Conservation (phyloP, 2,113 vertebrate species). For the Serilophus lunatus region DNA sequence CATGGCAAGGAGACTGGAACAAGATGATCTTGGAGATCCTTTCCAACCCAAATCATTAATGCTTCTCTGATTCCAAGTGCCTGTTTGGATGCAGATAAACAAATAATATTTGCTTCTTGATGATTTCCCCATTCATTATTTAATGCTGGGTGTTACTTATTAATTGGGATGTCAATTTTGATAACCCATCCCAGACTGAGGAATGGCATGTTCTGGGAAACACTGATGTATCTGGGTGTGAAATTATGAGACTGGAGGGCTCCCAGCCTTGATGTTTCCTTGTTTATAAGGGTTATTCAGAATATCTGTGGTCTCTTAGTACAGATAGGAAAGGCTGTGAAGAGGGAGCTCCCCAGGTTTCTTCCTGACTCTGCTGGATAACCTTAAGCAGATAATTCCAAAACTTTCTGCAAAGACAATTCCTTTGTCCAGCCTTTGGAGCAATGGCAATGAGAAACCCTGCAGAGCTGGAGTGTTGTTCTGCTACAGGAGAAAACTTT, state of each 20-base stretch:
- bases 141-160: not conserved
- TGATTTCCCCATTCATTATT: not conserved
- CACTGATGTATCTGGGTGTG: not conserved
- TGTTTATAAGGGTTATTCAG: not conserved
- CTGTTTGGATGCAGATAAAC: not conserved
- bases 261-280: not conserved
- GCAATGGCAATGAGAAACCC: not conserved
- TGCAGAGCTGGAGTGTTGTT: not conserved
- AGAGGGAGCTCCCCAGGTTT: not conserved
- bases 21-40: rapidly evolving
- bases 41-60: not conserved
- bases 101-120: not conserved
- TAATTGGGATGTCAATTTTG: not conserved
- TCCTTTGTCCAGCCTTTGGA: not conserved
- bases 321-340: not conserved
- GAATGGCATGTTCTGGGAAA: not conserved
- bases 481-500: not conserved
- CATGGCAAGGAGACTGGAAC: rapidly evolving
- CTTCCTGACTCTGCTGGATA: not conserved
- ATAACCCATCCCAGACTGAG: not conserved
- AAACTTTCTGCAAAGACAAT: not conserved
- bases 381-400: not conserved
- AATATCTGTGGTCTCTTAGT: not conserved
- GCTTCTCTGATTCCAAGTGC: not conserved
- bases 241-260: not conserved